phyloP scores from a whole-genome alignment of 2,888 invertebrate species.

The Drosophila nigritarsus region DNA sequence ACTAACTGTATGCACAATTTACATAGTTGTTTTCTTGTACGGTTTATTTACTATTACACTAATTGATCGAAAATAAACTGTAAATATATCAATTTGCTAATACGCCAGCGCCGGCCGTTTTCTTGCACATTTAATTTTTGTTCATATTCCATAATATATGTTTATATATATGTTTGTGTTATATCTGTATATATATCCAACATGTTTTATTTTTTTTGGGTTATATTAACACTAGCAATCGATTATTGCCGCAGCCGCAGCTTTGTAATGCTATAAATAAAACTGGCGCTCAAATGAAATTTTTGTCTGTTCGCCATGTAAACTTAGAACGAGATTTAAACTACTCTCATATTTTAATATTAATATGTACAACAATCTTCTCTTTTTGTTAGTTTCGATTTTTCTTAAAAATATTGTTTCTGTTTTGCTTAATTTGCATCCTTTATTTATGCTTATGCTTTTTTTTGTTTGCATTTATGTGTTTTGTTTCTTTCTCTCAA shows the following conservation, averaged over 20 bases:
- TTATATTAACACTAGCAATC: constrained; percentile 62
- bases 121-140: constrained; percentile 44
- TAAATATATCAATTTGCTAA: constrained; percentile 66
- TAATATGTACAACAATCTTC: constrained; percentile 50
- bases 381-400: constrained; percentile 22
- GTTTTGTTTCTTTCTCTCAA: constrained; percentile 26
- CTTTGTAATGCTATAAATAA: constrained; percentile 52
- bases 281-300: constrained; percentile 47
- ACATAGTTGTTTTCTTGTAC: constrained; percentile 49
- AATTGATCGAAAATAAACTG: constrained; percentile 61
- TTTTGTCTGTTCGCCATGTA: constrained; percentile 40
- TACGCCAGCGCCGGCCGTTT: constrained; percentile 56
- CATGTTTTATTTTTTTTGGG: constrained; percentile 58
- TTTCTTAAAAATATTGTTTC: constrained; percentile 46
- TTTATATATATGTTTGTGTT: constrained; percentile 37
- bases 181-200: constrained; percentile 51
- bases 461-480: constrained; percentile 21
- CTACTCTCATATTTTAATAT: constrained; percentile 51
- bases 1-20: constrained; percentile 30
- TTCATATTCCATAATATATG: constrained; percentile 42
- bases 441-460: constrained; percentile 14
- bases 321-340: constrained; percentile 46
- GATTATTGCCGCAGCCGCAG: constrained; percentile 46
- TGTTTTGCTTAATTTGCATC: constrained; percentile 30
- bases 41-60: constrained; percentile 78